These are phyloP conservation scores for Macrotis lagotis DNA, from an alignment of 2,113 vertebrate genomes.

Conservation along the genomic window DNA sequence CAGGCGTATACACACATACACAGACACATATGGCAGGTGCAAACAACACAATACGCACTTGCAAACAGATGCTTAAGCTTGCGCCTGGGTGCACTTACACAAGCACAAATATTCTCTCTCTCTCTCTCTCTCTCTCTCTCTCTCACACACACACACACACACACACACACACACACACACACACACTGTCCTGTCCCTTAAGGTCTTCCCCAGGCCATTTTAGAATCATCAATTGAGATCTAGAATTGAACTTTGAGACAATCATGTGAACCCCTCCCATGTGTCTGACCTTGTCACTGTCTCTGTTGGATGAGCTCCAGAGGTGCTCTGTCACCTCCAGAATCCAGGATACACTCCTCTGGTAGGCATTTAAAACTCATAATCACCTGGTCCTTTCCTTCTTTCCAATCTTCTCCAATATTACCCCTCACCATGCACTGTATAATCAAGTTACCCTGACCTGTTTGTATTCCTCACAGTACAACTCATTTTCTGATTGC, in stretches of 20 bases:
- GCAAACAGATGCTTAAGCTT: background rate
- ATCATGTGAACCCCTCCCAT: background rate
- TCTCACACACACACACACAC: no score
- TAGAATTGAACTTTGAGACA: background rate
- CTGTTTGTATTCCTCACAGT: background rate
- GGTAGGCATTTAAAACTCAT: background rate
- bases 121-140: no score
- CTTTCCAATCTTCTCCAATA: background rate
- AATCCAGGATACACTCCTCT: background rate
- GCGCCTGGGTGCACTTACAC: background rate
- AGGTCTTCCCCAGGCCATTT: background rate
- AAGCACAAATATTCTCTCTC: no score
- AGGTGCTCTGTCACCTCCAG: background rate
- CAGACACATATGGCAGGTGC: background rate
- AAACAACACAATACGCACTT: background rate
- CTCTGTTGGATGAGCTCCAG: background rate
- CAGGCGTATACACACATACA: background rate
- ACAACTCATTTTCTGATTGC: background rate
- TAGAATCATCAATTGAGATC: background rate
- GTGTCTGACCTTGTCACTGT: background rate
- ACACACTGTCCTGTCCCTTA: background rate
- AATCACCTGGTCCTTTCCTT: background rate
- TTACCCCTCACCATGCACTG: background rate
- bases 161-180: background rate
- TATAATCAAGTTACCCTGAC: background rate